Base-by-base conservation (phyloP, 2,888 invertebrate genomes). In the Chromoteleia sp. region DNA sequence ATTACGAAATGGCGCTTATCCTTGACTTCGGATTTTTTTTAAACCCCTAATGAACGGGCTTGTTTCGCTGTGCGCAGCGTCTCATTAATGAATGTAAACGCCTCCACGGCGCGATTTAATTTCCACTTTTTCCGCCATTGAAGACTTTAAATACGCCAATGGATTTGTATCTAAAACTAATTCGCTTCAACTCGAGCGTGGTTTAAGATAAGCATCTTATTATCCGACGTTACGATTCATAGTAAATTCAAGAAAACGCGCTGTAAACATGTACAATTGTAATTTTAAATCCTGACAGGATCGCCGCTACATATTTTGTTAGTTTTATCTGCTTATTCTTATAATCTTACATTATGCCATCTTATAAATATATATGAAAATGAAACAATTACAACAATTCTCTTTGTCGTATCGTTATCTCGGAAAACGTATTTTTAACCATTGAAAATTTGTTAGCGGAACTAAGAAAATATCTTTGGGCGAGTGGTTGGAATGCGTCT, bases 51-150 rank as follows among this genome's bases (percentile, higher is more conserved):
- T 77, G 70, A 76, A 68, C 68, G 54, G 8, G 70, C 43, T 50
- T 30, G 45, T 63, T 74, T 54, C 30, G 36, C 54, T 10, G 33
- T 25, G 43, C 41, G 21, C 50, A 30, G 58, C 48, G 61, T 17
- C 68, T 76, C 76, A 61, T 76, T 77, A 77, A 77, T 77, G 70
- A 70, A 70, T 77, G 61, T 70, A 63, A 77, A 77, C 56, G 56
- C 63, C 70, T 50, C 56, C 59, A 56, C 70, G 48, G 33, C 21
- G 68, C 68, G 41, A 45, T 68, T 61, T 21, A 48, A 70, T 77
- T 70, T 70, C 48, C 77, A 70, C 70, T 77, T 70, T 70, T 77
- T 63, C n/a, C 56, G 29, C 25, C 76, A 63, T 77, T 67, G 30
- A 76, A 59, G 59, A 39, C 59, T 39, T 43, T 30, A 54, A 61